Evolutionary conservation across 2,113 vertebrate genomes (phyloP).

Genomic region (Zosterops borbonicus): DNA sequence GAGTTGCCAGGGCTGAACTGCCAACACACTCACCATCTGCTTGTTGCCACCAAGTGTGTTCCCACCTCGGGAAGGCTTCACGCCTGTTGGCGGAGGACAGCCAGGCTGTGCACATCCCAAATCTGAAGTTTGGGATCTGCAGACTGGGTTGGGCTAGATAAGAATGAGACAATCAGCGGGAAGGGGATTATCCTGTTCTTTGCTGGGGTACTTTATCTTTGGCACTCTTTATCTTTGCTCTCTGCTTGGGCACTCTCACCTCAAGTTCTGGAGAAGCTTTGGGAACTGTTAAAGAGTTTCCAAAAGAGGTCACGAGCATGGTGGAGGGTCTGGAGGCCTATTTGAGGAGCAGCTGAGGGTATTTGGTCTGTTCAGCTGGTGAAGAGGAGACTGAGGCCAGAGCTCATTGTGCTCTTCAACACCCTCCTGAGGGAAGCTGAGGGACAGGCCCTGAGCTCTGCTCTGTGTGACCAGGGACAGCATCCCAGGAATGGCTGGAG

Average conservation of each 20-base stretch:
- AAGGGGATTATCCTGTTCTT: background rate
- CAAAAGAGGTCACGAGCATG: rapidly evolving
- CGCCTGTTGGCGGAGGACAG: background rate
- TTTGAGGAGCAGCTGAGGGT: no score
- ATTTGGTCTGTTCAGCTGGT: background rate
- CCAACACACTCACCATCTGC: background rate
- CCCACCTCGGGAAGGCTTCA: background rate
- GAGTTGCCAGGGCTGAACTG: background rate
- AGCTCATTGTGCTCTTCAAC: background rate
- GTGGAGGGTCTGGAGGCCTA: background rate
- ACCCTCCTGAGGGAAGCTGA: rapidly evolving
- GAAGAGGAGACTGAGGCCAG: background rate
- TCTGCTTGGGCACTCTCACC: rapidly evolving
- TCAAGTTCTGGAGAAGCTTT: background rate
- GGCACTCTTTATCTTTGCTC: background rate
- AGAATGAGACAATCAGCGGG: rapidly evolving
- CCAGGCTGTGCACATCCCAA: rapidly evolving
- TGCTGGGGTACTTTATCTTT: no score
- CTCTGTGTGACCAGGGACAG: background rate
- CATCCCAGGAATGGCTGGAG: rapidly evolving
- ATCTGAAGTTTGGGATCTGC: background rate
- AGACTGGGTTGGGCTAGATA: background rate
- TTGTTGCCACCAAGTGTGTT: background rate
- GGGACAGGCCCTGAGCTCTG: background rate
- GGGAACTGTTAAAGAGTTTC: background rate